phyloP scores from a whole-genome alignment of 2,888 invertebrate species.

The Leucozona laternaria region DNA sequence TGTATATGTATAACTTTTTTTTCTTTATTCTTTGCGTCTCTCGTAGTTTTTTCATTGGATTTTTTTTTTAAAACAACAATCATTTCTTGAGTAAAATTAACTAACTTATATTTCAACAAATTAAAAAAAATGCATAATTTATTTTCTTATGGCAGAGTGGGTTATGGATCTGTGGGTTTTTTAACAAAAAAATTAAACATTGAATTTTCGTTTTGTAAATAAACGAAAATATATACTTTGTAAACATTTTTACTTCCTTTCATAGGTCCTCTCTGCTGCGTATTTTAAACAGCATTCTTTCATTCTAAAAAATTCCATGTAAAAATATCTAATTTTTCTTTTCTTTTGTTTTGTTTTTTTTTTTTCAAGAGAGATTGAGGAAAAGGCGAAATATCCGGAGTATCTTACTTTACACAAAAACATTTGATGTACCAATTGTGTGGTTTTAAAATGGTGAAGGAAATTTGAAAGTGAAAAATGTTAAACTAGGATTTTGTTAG shows the following conservation, averaged over 20 bases:
- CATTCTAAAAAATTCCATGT: constrained; percentile 14
- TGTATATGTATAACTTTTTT: constrained; percentile 40
- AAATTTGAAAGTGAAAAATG: constrained; percentile 18
- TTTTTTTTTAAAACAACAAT: constrained; percentile 22
- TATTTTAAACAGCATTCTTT: constrained; percentile 11
- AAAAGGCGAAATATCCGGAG: constrained; percentile 48
- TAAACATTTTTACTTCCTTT: constrained; percentile 8
- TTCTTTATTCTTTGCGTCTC: constrained; percentile 13
- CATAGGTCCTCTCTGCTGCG: constrained; percentile 19
- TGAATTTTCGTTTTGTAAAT: constrained; percentile 52
- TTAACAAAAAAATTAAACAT: constrained; percentile 13
- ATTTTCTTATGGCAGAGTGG: constrained; percentile 56
- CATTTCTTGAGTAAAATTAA: constrained; percentile 22
- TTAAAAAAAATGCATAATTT: constrained; percentile 57
- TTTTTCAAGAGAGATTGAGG: neutral
- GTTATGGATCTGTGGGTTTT: constrained; percentile 32
- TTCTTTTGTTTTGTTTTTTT: neutral
- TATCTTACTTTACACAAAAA: constrained; percentile 15
- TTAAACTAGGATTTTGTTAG: constrained; percentile 12
- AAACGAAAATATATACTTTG: constrained; percentile 32
- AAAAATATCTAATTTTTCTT: constrained; percentile 32
- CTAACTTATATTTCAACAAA: constrained; percentile 33
- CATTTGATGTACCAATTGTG: constrained; percentile 36
- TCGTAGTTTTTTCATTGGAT: constrained; percentile 1
- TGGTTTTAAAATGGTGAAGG: constrained; percentile 1